Percentiles rank a stretch among this genome's conserved stretches.
These are phyloP conservation scores for Lypha dubia DNA, from an alignment of 2,888 invertebrate species.

Conservation along the genomic window DNA sequence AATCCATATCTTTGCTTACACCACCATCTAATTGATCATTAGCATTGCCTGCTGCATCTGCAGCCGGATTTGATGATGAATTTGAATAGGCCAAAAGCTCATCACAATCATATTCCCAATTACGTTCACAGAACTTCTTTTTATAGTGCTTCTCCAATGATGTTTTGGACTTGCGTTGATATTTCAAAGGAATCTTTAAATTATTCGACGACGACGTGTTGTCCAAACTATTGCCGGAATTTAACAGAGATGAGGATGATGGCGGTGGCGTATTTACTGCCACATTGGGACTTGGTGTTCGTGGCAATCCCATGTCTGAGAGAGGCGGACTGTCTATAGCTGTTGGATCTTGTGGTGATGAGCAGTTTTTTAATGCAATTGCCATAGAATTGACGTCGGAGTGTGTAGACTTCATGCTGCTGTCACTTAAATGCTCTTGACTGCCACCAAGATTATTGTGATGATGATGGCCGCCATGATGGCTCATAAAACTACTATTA, in stretches of 20 bases:
- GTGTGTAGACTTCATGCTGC: slow-evolving; percentile 80
- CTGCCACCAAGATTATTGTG: slow-evolving; percentile 82
- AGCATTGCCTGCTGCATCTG: slow-evolving; percentile 79
- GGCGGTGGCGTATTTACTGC: slow-evolving; percentile 81
- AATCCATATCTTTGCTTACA: slow-evolving; percentile 73
- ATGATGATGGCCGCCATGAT: slow-evolving; percentile 71
- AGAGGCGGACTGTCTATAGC: slow-evolving; percentile 84
- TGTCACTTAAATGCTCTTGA: slow-evolving; percentile 81
- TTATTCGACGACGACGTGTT: slow-evolving; percentile 63
- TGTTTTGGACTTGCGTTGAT: slow-evolving; percentile 85
- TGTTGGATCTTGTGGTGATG: slow-evolving; percentile 82
- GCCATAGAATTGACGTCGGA: slow-evolving; percentile 71
- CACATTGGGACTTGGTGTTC: slow-evolving; percentile 83
- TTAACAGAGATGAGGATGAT: slow-evolving; percentile 74
- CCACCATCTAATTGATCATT: slow-evolving; percentile 59
- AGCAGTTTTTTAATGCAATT: slow-evolving; percentile 75
- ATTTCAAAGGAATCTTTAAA: slow-evolving; percentile 85
- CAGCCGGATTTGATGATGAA: slow-evolving; percentile 75
- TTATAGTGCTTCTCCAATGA: slow-evolving; percentile 88
- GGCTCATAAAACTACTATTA: slow-evolving; percentile 68
- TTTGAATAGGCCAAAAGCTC: slow-evolving; percentile 80
- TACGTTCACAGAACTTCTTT: slow-evolving; percentile 92
- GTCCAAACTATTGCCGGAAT: slow-evolving; percentile 52
- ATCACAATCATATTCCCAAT: slow-evolving; percentile 85
- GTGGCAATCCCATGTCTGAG: slow-evolving; percentile 82